phyloP scores from a whole-genome alignment of 2,797 vertebrate species.

The Alca torda region DNA sequence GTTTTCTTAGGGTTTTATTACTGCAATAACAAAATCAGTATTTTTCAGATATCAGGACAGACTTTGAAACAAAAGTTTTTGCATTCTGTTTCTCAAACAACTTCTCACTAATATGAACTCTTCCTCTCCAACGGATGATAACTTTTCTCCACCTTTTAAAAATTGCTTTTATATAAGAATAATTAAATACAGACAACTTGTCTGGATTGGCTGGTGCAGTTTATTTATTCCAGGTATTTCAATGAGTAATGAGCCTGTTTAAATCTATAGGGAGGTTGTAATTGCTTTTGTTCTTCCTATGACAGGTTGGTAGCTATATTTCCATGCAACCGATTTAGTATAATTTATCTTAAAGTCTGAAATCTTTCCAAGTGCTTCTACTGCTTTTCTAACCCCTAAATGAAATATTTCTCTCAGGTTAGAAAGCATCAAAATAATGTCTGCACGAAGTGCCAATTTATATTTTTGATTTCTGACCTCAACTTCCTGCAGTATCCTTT shows the following conservation, averaged over 20 bases:
- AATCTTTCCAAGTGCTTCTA: constrained; percentile 8
- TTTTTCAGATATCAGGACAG: neutral
- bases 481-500: neutral
- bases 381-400: constrained; percentile 11
- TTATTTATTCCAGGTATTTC: constrained; percentile 46
- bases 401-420: constrained; percentile 8
- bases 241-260: constrained; percentile 19
- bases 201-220: neutral
- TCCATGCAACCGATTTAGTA: constrained; percentile 6
- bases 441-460: neutral
- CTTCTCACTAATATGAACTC: neutral
- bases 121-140: neutral
- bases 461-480: neutral
- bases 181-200: constrained; percentile 27
- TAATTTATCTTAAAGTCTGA: constrained; percentile 38
- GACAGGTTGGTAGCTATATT: constrained; percentile 20
- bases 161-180: neutral
- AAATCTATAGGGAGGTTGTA: constrained; percentile 20
- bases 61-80: neutral
- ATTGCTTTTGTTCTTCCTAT: constrained; percentile 45
- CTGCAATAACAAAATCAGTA: neutral
- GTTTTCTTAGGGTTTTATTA: neutral
- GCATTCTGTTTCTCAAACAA: neutral
- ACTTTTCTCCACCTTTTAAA: constrained; percentile 9
- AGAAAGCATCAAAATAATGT: constrained; percentile 29